These are phyloP conservation scores for Pao palembangensis DNA, from an alignment of 2,113 vertebrate genomes.

Conservation along the genomic window DNA sequence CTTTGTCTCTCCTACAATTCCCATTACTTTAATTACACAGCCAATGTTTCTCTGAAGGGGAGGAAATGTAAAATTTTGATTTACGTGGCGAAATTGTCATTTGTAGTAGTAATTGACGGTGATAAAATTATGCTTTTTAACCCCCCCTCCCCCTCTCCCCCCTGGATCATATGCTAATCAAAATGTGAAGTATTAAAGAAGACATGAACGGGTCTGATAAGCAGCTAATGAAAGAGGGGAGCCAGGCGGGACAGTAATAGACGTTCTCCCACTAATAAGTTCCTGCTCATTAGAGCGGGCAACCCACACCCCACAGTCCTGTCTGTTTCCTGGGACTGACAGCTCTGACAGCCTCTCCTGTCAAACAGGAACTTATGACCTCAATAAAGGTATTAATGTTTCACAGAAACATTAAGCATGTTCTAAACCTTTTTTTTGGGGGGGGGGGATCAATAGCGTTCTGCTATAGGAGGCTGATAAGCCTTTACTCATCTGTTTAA, in stretches of 20 bases:
- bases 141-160: conserved; percentile 27
- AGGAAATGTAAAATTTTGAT: conserved; percentile 70
- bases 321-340: conserved; percentile 55
- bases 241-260: conserved; percentile 62
- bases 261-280: conserved; percentile 65
- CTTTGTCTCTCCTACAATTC: conserved; percentile 14
- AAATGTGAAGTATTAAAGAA: conserved; percentile 75
- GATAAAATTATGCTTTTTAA: conserved; percentile 67
- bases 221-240: conserved; percentile 66
- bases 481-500: conserved; percentile 49
- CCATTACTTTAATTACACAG: conserved; percentile 69
- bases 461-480: conserved; percentile 57
- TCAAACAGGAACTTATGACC: conserved; percentile 57
- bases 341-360: conserved; percentile 52
- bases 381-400: conserved; percentile 49
- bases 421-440: conserved; percentile 42
- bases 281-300: conserved; percentile 66
- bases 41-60: conserved; percentile 62
- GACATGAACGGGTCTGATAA: conserved; percentile 70
- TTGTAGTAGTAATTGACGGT: conserved; percentile 72
- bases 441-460: conserved; percentile 30
- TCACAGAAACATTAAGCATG: conserved; percentile 42
- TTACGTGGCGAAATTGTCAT: conserved; percentile 69
- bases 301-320: conserved; percentile 48
- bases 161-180: conserved; percentile 71